Percentiles rank a stretch among this genome's conserved stretches.
These are phyloP conservation scores for Mungos mungo DNA, from an alignment of 2,113 vertebrate genomes.

Conservation along the genomic window DNA sequence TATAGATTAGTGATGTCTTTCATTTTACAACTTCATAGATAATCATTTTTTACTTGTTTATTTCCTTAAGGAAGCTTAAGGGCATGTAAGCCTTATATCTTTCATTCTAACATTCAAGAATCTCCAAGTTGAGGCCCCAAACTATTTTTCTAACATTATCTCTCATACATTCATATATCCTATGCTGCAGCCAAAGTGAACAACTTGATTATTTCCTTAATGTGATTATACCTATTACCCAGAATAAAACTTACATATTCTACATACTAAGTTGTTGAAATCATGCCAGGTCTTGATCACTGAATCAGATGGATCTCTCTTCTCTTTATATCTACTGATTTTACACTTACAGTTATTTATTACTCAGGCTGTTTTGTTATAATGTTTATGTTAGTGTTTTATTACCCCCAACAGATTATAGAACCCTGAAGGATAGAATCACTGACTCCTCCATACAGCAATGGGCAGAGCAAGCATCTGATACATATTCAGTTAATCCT, in stretches of 20 bases:
- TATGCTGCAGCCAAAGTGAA: background rate
- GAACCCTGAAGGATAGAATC: background rate
- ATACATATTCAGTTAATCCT: background rate
- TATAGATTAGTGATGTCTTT: background rate
- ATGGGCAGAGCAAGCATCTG: background rate
- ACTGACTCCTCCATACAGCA: background rate
- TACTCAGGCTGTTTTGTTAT: background rate
- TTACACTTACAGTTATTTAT: background rate
- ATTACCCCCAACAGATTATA: background rate
- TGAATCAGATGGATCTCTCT: background rate
- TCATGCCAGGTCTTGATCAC: background rate
- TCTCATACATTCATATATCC: background rate
- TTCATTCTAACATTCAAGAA: background rate
- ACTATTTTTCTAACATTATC: background rate
- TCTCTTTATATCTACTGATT: background rate
- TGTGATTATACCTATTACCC: background rate
- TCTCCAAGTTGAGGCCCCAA: background rate
- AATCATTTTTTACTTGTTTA: background rate
- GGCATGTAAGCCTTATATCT: background rate
- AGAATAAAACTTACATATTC: background rate
- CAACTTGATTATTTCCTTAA: background rate
- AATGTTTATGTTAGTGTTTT: background rate
- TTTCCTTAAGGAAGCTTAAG: slow-evolving; percentile 1
- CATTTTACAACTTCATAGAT: background rate
- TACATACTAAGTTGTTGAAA: slow-evolving; percentile 19